Evolutionary conservation across 2,888 invertebrate genomes (phyloP), one percentile per base, ranked within the genome.

Genomic region (Athalia rosae): DNA sequence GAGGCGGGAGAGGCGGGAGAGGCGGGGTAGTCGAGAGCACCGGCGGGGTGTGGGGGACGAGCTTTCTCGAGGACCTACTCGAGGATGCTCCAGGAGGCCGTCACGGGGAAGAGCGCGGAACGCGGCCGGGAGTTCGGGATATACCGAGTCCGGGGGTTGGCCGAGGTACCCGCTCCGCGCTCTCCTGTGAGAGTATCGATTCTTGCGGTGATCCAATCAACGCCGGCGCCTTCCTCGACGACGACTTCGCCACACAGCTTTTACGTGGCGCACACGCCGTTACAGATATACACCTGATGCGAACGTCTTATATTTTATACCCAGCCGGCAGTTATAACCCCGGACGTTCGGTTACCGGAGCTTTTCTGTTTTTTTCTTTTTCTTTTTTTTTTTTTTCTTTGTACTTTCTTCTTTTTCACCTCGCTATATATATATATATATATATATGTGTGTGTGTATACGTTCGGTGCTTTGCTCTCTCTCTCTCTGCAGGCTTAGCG

Each of bases 11-110:
- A 28, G 58, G 74, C 86, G 89, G n/a, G n/a, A n/a, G n/a, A n/a
- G n/a, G n/a, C n/a, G n/a, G n/a, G 88, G 85, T 87, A 86, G 87
- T 84, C 85, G 88, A 88, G 87, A 86, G 88, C 86, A 85, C 87
- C 86, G 88, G 87, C 87, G 87, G 87, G 86, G 86, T 83, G 61
- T 56, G 59, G 63, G 67, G 63, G 64, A 67, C 76, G 64, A 63
- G 61, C 45, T 53, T 74, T 74, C 74, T 74, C 74, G 74, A 74
- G 74, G 74, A 74, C 74, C 74, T 74, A 87, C 89, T 89, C 84
- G 87, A 89, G 85, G 88, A 89, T 89, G 88, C 88, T 89, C 88
- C 85, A 88, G 88, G 88, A 88, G 88, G 86, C 87, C 87, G 88
- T 87, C 85, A 86, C 87, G 85, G 87, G 87, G 87, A 86, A 86